These are phyloP conservation scores for Halocynthia aurantium DNA, from an alignment of 23 tunicate species.

Conservation along the genomic window DNA sequence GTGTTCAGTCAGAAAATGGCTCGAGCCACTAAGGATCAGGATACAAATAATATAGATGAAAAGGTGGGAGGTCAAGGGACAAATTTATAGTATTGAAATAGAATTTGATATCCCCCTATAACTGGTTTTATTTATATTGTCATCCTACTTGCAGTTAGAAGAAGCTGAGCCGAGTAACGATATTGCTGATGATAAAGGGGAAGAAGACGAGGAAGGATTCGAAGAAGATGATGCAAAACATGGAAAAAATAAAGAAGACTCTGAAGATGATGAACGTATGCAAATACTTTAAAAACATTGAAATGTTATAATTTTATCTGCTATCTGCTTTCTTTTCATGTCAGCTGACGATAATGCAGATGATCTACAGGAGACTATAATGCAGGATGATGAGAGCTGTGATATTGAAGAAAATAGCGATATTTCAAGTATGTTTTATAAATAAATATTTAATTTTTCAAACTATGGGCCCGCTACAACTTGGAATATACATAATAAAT, in stretches of 20 bases:
- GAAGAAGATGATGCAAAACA: slow-evolving; percentile 38
- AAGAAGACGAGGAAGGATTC: slow-evolving; percentile 29
- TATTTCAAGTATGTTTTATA: too few relatives aligned
- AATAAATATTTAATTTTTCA: too few relatives aligned
- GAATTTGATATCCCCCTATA: not conserved
- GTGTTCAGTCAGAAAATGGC: slow-evolving; percentile 14
- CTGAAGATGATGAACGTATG: slow-evolving; percentile 22
- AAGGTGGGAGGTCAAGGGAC: not conserved
- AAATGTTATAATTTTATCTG: not conserved
- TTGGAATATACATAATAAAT: too few relatives aligned
- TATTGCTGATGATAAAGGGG: not conserved
- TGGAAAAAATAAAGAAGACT: slow-evolving; percentile 33
- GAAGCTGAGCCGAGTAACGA: slow-evolving; percentile 2
- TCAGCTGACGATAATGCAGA: too few relatives aligned
- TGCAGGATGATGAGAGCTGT: too few relatives aligned
- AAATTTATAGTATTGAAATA: not conserved
- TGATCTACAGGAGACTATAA: too few relatives aligned
- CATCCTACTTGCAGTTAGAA: not conserved
- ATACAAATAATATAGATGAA: slow-evolving; percentile 14
- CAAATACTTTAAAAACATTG: not conserved
- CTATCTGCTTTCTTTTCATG: too few relatives aligned
- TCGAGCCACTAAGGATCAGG: not conserved
- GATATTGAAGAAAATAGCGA: too few relatives aligned
- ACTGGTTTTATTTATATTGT: not conserved
- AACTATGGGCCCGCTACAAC: too few relatives aligned